These are phyloP conservation scores for Takifugu rubripes DNA, from an alignment of 2,797 vertebrate genomes.

Conservation along the genomic window DNA sequence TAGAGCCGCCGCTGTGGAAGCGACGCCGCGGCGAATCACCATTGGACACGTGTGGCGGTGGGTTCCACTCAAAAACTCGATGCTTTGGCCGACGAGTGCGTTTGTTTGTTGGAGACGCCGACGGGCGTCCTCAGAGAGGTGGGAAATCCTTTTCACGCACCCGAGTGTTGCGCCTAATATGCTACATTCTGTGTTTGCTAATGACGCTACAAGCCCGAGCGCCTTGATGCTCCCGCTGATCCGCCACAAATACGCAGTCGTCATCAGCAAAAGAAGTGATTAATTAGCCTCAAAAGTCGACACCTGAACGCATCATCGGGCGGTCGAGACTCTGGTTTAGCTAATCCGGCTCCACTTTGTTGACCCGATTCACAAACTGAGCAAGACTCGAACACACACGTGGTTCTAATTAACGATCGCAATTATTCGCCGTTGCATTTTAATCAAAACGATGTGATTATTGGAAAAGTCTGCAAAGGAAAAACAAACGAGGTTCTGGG, in stretches of 20 bases:
- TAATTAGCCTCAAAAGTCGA: constrained; percentile 3
- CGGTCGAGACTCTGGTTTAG: background rate
- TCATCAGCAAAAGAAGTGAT: constrained; percentile 12
- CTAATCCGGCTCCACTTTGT: background rate
- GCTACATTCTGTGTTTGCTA: constrained; percentile 13
- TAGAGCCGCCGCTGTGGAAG: constrained; percentile 58
- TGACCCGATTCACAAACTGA: no score
- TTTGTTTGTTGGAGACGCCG: constrained; percentile 42
- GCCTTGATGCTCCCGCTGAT: constrained; percentile 12
- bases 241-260: constrained; percentile 2
- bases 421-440: no score
- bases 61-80: constrained; percentile 52
- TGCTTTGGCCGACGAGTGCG: constrained; percentile 20
- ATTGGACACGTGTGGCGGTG: constrained; percentile 68
- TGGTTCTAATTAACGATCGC: no score
- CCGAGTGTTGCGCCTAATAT: constrained; percentile 12
- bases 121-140: constrained; percentile 43
- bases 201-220: constrained; percentile 3
- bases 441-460: no score
- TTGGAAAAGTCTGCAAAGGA: no score
- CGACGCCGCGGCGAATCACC: constrained; percentile 55
- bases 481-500: no score
- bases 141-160: constrained; percentile 43
- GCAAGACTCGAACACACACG: no score
- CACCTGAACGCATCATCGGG: background rate